Base-by-base conservation (phyloP, 2,797 vertebrate genomes). In the Sebastiscus albofasciatus region DNA sequence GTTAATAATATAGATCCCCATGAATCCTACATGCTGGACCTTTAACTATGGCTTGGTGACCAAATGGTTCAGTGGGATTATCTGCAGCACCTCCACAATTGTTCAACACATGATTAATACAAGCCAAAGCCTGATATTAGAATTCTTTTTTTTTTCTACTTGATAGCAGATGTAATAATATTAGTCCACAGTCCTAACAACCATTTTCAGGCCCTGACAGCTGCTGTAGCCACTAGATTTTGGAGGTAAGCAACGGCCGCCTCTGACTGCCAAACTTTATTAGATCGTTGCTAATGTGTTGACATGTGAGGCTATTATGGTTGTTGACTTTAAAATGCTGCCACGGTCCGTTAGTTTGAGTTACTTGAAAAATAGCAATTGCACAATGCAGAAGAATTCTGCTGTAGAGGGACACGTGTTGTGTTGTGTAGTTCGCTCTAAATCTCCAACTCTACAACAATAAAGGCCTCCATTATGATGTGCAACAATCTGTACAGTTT, bases 211-310 rank as follows among this genome's bases (percentile, higher is more conserved):
- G 42, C 56, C 46, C 3, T 27, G 68, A 73, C 84, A 87, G 92
- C 88, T 87, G 90, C 77, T 75, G 52, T 5, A 33, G 60, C 71
- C 31, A 14, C 27, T 13, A 36, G 42, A 75, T 82, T 79, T 75
- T n/a, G 39, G 49, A 73, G 31, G 33, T 82, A 79, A 86, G 64
- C 59, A 75, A 52, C 46, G 26, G 18, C 70, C 9, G 29, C 62
- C 56, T 72, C 67, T 29, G 33, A 55, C 61, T 75, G 81, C 80
- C 80, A 83, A 83, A 77, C 29, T 80, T 72, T 54, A 26, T 76
- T 58, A 77, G 60, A 77, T 77, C 64, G 42, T 58, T 76, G 80
- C 70, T 89, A 87, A 92, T 82, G 87, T 78, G 88, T 31, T 88
- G 88, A 91, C 82, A 82, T 52, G 54, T 29, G 22, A 87, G 77